Conservation (phyloP, 2,797 vertebrate genomes). For the Galagoides demidoff region DNA sequence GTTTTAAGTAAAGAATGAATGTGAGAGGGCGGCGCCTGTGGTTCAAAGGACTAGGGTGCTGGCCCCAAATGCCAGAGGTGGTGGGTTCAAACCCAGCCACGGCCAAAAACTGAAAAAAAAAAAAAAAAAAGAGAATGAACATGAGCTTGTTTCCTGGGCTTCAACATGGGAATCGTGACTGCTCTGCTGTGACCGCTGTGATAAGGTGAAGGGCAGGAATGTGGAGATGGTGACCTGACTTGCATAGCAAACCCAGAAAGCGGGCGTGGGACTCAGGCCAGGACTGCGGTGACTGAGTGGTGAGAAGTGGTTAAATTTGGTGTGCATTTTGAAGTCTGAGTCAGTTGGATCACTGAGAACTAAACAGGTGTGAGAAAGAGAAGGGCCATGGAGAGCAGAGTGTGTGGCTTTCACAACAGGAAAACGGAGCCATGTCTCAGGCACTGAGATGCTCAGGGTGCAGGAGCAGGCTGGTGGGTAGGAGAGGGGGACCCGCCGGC, state of each 20-base stretch:
- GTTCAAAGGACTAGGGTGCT: too few relatives aligned
- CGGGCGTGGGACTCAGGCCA: background rate
- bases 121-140: background rate
- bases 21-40: background rate
- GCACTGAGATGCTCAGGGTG: background rate
- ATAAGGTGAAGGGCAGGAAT: fast-evolving
- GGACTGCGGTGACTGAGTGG: background rate
- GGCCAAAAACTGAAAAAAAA: too few relatives aligned
- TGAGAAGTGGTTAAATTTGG: background rate
- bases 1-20: background rate
- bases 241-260: background rate
- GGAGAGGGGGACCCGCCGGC: too few relatives aligned
- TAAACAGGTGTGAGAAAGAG: fast-evolving
- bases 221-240: background rate
- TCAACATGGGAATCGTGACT: background rate
- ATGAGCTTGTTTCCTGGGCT: background rate
- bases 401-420: background rate
- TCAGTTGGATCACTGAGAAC: background rate
- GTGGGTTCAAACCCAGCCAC: too few relatives aligned
- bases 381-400: background rate
- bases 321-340: background rate
- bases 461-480: fast-evolving
- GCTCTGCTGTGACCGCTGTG: background rate
- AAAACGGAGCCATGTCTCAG: background rate
- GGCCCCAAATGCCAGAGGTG: too few relatives aligned